phyloP scores from a whole-genome alignment of 2,113 vertebrate genomes.

The Aramus guarauna region DNA sequence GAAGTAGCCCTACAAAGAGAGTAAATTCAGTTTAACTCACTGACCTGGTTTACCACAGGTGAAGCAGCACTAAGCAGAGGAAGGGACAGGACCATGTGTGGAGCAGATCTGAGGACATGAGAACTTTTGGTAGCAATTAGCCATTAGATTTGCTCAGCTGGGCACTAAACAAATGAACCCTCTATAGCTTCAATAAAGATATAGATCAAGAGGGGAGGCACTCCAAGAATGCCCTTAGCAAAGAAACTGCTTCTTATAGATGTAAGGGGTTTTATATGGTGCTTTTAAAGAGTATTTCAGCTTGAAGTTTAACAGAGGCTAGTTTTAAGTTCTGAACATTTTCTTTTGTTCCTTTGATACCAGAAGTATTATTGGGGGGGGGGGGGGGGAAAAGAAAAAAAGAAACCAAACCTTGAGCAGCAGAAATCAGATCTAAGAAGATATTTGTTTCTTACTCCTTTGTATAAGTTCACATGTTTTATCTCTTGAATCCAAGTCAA shows the following conservation, averaged over 20 bases:
- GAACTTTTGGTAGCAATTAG: not conserved
- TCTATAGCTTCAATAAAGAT: not conserved
- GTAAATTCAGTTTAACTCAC: not conserved
- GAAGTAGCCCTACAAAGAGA: not conserved
- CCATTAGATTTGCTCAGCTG: not conserved
- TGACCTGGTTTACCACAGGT: not conserved
- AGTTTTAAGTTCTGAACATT: slow-evolving; percentile 1
- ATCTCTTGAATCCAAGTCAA: slow-evolving; percentile 29
- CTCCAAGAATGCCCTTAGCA: not conserved
- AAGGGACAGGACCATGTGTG: not conserved
- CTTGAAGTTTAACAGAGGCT: not conserved
- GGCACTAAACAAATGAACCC: slow-evolving; percentile 19
- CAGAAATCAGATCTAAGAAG: slow-evolving; percentile 32
- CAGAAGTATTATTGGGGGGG: not conserved
- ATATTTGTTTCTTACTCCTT: slow-evolving; percentile 24
- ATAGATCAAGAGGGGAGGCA: not conserved
- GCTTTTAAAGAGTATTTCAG: not conserved
- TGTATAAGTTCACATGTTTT: slow-evolving; percentile 12
- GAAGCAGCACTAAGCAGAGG: not conserved
- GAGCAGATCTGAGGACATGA: not conserved
- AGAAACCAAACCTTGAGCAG: not conserved
- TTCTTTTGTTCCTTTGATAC: slow-evolving; percentile 7
- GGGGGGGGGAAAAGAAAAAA: not conserved
- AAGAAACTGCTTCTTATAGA: slow-evolving; percentile 1
- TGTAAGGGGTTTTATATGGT: not conserved